A percentile compares a stretch with the other conserved stretches of the same genome.
phyloP scores from a whole-genome alignment of 2,113 vertebrate species.

The Austrofundulus limnaeus region DNA sequence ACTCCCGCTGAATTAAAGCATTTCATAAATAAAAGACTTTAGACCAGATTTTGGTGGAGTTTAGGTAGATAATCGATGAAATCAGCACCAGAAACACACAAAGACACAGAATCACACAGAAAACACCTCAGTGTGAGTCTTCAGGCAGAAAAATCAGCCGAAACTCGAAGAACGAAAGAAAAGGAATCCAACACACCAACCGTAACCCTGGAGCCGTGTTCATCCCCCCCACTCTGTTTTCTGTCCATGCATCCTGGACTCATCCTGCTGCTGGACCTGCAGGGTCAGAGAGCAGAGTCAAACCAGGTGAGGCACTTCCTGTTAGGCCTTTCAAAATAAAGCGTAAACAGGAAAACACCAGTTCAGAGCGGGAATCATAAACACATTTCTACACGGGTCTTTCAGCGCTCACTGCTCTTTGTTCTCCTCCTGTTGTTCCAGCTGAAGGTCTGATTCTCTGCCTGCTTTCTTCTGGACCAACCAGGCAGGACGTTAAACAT shows the following conservation, averaged over 20 bases:
- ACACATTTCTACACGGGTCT: too few relatives aligned
- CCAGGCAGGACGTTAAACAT: too few relatives aligned
- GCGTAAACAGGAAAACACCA: background rate
- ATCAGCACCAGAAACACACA: background rate
- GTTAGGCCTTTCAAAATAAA: slow-evolving; percentile 32
- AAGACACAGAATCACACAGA: slow-evolving; percentile 49
- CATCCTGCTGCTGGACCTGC: slow-evolving; percentile 51
- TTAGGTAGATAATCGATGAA: background rate
- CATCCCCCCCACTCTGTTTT: slow-evolving; percentile 69
- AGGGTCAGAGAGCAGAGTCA: slow-evolving; percentile 28
- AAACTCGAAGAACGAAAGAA: slow-evolving; percentile 42
- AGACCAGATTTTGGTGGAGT: background rate
- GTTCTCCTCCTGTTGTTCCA: too few relatives aligned
- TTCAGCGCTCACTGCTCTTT: too few relatives aligned
- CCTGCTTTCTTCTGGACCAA: too few relatives aligned
- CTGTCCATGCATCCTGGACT: slow-evolving; percentile 58
- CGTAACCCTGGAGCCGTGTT: slow-evolving; percentile 78
- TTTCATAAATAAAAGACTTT: too few relatives aligned
- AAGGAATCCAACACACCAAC: slow-evolving; percentile 75
- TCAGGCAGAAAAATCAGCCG: slow-evolving; percentile 12
- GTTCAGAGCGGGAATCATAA: too few relatives aligned
- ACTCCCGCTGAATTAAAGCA: background rate
- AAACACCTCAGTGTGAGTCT: slow-evolving; percentile 35
- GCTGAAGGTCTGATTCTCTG: too few relatives aligned
- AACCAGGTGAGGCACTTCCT: slow-evolving; percentile 16